Base-by-base conservation (phyloP, 2,797 vertebrate species). In the Sciaenops ocellatus region DNA sequence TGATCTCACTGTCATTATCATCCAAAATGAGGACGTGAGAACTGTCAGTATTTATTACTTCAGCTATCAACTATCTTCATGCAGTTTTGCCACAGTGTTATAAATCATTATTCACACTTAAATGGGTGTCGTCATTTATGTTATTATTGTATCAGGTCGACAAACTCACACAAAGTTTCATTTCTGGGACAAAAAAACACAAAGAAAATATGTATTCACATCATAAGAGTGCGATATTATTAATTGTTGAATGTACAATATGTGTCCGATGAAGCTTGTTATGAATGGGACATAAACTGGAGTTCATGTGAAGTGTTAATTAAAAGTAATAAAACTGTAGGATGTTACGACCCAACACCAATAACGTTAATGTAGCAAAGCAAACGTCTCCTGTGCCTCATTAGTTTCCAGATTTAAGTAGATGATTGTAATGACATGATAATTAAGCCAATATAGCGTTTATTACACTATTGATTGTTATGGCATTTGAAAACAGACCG, bases 301-400 rank as follows among this genome's bases (percentile, higher is more conserved):
- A 81, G 57, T 65, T 76, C 38, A 78, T 72, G 65, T 41, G 72
- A 82, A 84, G 67, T 42, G 51, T 59, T 72, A 74, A 82, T 83
- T 62, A 76, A 87, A 83, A 85, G 85, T 77, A 78, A 84, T 83
- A 87, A 89, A 88, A 61, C 44, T 56, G 65, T 73, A 66, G 50
- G 26, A 70, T 65, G 69, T 83, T 73, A 84, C 41, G 26, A 85
- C 60, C 78, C 42, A 54, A 60, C 52, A 76, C 34, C 77, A 67
- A 64, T 79, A 71, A 88, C 50, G 69, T 81, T 79, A 52, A 78
- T 82, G 75, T 28, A 61, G 69, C 61, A 77, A 84, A 65, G 61
- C 55, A 69, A 81, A 76, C 34, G 57, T 79, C 61, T 86, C 12
- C 9, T 20, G 62, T 70, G 83, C 63, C 76, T 88, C 78, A 60